Evolutionary conservation across 2,113 vertebrate genomes (phyloP), one percentile per base, ranked within the genome.

Genomic region (Syngnathus typhle): DNA sequence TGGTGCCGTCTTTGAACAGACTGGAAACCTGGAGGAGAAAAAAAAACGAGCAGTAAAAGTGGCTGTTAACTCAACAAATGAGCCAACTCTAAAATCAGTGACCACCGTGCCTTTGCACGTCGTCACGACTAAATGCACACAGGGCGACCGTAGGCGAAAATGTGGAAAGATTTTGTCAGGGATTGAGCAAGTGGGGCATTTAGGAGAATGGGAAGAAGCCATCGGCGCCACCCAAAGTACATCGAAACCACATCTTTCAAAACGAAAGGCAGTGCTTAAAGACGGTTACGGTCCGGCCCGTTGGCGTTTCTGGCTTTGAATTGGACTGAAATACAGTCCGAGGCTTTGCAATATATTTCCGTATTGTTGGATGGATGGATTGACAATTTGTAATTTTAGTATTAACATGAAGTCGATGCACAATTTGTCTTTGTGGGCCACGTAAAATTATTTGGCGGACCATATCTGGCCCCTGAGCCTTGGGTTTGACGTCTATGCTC

Each of bases 1-100:
- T 99, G 54, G 97, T 98, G 70, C 96, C 95, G 73, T 99, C 97
- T 88, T 98, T 98, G 83, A 98, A 99, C 5, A 99, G 92, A 78
- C 95, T 98, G 69, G 97, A 99, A 55, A 99, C 96, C 97, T 99
- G 81, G 51, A 19, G 59, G 51, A 4, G 19, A 10, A 10, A 18
- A 44, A 64, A 36, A 66, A 67, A 0, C 52, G 7, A 1, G 19
- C 5, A 4, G 23, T 49, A 39, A 61, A 8, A 19, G 8, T 51
- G 47, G 3, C 58, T n/a, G 4, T 7, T 47, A n/a, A 62, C 27
- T 13, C 51, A 6, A 15, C 7, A 60, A 1, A 19, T 19, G 37
- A 15, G 21, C 19, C 9, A 21, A 60, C 47, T 54, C 6, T 18
- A 38, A 51, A 3, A 56, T 11, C 21, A 13, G 41, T 62, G 7